Base-by-base conservation (phyloP, 2,113 vertebrate species). In the Labrus mixtus region DNA sequence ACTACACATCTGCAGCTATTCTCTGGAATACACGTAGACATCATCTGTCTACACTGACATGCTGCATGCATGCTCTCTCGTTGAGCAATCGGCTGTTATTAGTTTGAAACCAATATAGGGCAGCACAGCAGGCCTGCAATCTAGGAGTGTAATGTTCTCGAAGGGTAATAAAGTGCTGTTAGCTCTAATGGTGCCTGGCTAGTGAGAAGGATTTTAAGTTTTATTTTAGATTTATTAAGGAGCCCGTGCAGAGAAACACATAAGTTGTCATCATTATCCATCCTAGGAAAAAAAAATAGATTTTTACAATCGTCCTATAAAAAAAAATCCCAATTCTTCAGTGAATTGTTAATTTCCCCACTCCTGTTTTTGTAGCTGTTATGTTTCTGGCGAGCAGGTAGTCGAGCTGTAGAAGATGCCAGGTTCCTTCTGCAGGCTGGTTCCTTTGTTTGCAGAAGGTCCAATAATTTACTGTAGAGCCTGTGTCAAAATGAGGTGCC, bases 1-100 rank as follows among this genome's bases (percentile, higher is more conserved):
- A 63, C 65, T 13, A 60, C 84, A 89, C 73, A 84, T 80, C 78
- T 83, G 71, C 43, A 59, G 48, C 39, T 70, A 12, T 72, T 60
- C 43, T 76, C 50, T 20, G 53, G 25, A 25, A 25, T 23, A 81
- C 43, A 63, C 25, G 77, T 56, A 78, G 63, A 58, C 22, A 76
- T 78, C 68, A 70, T 86, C 65, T 76, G 54, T 68, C 64, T n/a
- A 53, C 66, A 45, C 60, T 68, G 66, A 57, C 66, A 25, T 72
- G 41, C 41, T 17, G 41, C 33, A 58, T 51, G 20, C 2, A 8
- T 43, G 60, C 39, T 70, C 63, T 64, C 36, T 59, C 50, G 20
- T 56, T 45, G 60, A 68, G 63, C 43, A 19, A 67, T 83, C 72
- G 63, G 20, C 22, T 56, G 19, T 43, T 72, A 85, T 78, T 64